Evolutionary conservation across 2,113 vertebrate genomes (phyloP).

Genomic region (Nerophis ophidion): DNA sequence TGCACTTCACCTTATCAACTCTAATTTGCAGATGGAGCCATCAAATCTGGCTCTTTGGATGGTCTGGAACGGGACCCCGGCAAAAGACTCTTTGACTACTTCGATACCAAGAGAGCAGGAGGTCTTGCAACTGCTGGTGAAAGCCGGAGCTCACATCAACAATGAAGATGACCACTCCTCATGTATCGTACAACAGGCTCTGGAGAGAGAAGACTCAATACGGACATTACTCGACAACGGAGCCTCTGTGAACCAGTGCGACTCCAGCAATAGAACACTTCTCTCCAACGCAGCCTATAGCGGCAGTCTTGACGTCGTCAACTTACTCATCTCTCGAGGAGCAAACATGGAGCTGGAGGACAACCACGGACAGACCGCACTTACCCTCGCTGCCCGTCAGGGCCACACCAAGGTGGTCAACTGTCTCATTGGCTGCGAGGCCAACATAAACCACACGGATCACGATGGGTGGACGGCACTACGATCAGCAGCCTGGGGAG

Average conservation of each 20-base stretch:
- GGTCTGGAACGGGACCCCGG: slow-evolving; percentile 96
- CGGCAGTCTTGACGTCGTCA: slow-evolving; percentile 92
- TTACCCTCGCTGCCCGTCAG: slow-evolving; percentile 91
- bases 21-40: slow-evolving; percentile 88
- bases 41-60: slow-evolving; percentile 94
- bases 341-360: slow-evolving; percentile 91
- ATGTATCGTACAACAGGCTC: slow-evolving; percentile 88
- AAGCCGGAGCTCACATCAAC: slow-evolving; percentile 92
- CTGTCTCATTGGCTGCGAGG: slow-evolving; percentile 89
- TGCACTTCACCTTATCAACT: slow-evolving; percentile 89
- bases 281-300: slow-evolving; percentile 90
- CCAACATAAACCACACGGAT: slow-evolving; percentile 93
- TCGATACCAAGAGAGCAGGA: slow-evolving; percentile 92
- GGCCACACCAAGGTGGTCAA: slow-evolving; percentile 97
- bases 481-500: slow-evolving; percentile 93
- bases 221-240: slow-evolving; percentile 90
- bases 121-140: slow-evolving; percentile 90
- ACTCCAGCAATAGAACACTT: slow-evolving; percentile 86
- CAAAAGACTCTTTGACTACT: slow-evolving; percentile 88
- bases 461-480: slow-evolving; percentile 95
- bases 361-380: slow-evolving; percentile 87
- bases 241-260: slow-evolving; percentile 88
- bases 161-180: slow-evolving; percentile 87
- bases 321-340: slow-evolving; percentile 85
- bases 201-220: slow-evolving; percentile 94